Percentiles rank a stretch among this genome's conserved stretches.
These are phyloP conservation scores for Itoplectis maculator DNA, from an alignment of 2,888 invertebrate species.

Conservation along the genomic window DNA sequence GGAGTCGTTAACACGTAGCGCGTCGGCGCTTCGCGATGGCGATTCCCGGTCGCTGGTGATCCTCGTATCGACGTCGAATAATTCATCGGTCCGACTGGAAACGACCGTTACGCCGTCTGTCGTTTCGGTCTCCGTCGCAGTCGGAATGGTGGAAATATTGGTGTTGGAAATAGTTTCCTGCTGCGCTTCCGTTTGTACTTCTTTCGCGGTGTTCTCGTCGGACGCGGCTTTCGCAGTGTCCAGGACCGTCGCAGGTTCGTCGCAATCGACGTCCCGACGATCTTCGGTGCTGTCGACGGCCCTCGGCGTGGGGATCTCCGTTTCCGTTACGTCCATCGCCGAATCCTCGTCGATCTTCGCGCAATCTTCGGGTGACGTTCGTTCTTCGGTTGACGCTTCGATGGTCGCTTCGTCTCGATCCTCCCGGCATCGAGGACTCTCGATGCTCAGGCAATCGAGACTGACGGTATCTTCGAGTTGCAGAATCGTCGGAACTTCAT, in stretches of 20 bases:
- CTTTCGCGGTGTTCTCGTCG: neutral
- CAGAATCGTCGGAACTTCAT: constrained; percentile 35
- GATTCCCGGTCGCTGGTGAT: constrained; percentile 42
- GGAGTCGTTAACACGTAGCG: constrained; percentile 1
- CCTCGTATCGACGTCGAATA: neutral
- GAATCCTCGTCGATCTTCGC: constrained; percentile 13
- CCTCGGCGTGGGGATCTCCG: constrained; percentile 33
- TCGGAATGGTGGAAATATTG: no score
- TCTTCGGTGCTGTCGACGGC: neutral
- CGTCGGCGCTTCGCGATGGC: neutral
- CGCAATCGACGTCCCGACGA: constrained; percentile 42
- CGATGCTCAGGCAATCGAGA: constrained; percentile 36
- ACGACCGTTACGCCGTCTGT: neutral
- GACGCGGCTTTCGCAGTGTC: neutral
- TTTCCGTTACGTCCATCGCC: constrained; percentile 30
- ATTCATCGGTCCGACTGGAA: constrained; percentile 14
- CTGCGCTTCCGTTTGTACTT: neutral
- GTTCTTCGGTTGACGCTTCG: constrained; percentile 18
- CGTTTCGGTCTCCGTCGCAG: constrained; percentile 20
- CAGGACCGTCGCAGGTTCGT: neutral
- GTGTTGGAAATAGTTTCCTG: neutral
- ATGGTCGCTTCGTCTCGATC: neutral
- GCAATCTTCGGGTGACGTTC: constrained; percentile 2
- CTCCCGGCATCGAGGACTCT: neutral
- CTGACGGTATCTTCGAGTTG: constrained; percentile 56